Conservation (phyloP, 2,113 vertebrate genomes). For the Oreotrochilus melanogaster region DNA sequence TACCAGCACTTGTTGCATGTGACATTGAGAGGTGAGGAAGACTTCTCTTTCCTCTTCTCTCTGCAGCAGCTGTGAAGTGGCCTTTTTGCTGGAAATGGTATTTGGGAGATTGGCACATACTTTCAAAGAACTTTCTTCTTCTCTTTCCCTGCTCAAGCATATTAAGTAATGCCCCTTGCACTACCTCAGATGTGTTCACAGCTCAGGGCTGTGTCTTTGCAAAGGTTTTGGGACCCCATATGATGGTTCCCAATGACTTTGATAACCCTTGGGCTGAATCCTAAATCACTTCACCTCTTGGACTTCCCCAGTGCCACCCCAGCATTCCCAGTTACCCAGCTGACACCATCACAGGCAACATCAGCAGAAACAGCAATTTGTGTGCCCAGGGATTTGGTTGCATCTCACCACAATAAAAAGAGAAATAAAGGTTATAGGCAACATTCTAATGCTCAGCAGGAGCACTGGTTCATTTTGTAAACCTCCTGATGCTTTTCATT, state of each 20-base stretch:
- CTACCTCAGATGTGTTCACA: neutral
- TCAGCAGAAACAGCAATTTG: rapidly evolving
- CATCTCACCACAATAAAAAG: neutral
- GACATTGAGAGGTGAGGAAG: neutral
- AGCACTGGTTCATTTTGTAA: neutral
- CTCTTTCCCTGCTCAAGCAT: neutral
- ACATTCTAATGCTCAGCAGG: neutral
- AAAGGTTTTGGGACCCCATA: neutral
- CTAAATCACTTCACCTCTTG: neutral
- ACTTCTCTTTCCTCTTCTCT: neutral
- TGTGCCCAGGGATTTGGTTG: neutral
- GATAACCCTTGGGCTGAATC: neutral
- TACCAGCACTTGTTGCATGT: neutral
- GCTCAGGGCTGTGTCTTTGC: neutral
- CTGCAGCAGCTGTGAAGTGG: neutral
- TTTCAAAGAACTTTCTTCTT: neutral
- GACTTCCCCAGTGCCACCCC: neutral
- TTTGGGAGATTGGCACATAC: slow-evolving; percentile 3
- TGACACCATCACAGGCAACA: rapidly evolving
- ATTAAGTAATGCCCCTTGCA: neutral
- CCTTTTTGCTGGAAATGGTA: slow-evolving; percentile 33
- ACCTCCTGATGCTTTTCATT: neutral
- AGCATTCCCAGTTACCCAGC: rapidly evolving
- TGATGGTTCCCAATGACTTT: neutral
- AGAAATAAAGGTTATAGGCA: neutral